Base-by-base conservation (phyloP, 2,113 vertebrate species). In the Bos indicus region DNA sequence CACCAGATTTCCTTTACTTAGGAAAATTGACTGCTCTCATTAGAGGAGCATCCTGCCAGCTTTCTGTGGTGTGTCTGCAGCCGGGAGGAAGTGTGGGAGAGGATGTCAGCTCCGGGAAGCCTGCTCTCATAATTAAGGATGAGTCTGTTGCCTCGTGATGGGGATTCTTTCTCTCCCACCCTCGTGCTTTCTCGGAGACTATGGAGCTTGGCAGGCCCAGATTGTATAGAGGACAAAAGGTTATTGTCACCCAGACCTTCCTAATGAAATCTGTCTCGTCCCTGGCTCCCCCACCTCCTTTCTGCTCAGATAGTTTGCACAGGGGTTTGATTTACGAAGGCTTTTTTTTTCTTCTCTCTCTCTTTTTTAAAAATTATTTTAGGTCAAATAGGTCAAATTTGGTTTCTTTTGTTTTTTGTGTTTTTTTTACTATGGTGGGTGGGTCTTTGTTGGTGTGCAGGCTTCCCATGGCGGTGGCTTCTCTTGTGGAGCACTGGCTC, bases 221-320 rank as follows among this genome's bases (percentile, higher is more conserved):
- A 96, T 95, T 97, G 96, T 97, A 90, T 97, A 92, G 90, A 98
- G 98, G 98, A 98, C 90, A 98, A 96, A 98, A 98, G 96, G 95
- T 98, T 97, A 98, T 98, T 98, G 98, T 98, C 98, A 98, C 98
- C 96, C 93, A 94, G 96, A 95, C 94, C 98, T 87, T 97, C 98
- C 54, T 97, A 96, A 98, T 97, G 96, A 93, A 97, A 97, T 98
- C 97, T 56, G 97, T 88, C 64, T 90, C 95, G 93, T 95, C 97
- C 89, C 88, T 67, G 91, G 5, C 91, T 96, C 33, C 52, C 46
- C 71, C 6, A 28, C 56, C 62, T 60, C 59, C 54, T 67, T 28
- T 46, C 51, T 56, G 60, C 92, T 96, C 86, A 94, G 96, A 97
- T 56, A 93, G 93, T 98, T 98, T 92, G 97, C 97, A 97, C 97